Base-by-base conservation (phyloP, 2,888 invertebrate genomes). In the Polietes domitor region DNA sequence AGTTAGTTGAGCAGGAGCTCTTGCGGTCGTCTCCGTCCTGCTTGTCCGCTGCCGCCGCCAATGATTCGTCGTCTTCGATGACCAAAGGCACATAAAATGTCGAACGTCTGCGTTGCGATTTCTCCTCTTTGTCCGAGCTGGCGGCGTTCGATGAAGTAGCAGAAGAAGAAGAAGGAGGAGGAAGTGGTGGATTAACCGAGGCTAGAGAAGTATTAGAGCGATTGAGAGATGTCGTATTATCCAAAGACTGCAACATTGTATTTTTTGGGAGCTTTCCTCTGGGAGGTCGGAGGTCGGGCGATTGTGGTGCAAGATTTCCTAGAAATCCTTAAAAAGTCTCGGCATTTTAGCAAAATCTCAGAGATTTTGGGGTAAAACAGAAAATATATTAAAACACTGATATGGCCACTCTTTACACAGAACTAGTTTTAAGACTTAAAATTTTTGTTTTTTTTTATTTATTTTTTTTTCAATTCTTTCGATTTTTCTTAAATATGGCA, bases 31-130 rank as follows among this genome's bases (percentile, higher is more conserved):
- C n/a, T 61, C 79, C 80, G 79, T 86, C 63, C 76, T 32, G 12
- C 24, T 7, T 5, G 58, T 65, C 7, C 5, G 70, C 1, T 2
- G 28, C 7, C 17, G 70, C 50, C 15, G 37, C 24, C 28, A 28
- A 32, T 17, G 80, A 58, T 63, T 86, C 87, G 82, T 89, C 89
- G 90, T 91, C 90, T 76, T 92, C 92, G 37, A 91, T 91, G 9
- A 92, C 90, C 87, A 96, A 92, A 86, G 96, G 95, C 86, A 96
- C 95, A 92, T 96, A 96, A 92, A 96, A 96, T 86, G 96, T 95
- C 70, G 96, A 96, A 85, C 96, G 94, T 82, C 96, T 93, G 71
- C 94, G 93, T 85, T 93, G 90, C 86, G 93, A 92, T 75, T 94
- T 94, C 88, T 94, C 93, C 78, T 91, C 91, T 41, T 68, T 68